Conservation (phyloP, 2,797 vertebrate genomes). For the Iguana delicatissima region DNA sequence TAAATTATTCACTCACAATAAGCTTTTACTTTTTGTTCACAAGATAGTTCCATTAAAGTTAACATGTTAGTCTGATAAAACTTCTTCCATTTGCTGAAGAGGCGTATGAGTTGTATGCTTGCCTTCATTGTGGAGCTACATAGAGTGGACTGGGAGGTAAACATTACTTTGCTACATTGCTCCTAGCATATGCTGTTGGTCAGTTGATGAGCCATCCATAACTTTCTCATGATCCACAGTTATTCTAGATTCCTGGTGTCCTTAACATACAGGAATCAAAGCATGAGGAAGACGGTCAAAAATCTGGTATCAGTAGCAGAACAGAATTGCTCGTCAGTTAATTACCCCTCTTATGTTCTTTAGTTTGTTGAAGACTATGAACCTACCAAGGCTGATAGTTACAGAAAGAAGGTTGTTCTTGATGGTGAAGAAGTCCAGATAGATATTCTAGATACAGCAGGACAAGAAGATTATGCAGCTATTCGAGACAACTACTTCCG, state of each 20-base stretch:
- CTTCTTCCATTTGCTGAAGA: background rate
- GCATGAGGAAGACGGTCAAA: background rate
- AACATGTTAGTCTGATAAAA: background rate
- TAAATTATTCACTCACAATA: too few species aligned
- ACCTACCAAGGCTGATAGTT: conserved; percentile 98
- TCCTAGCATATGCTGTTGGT: background rate
- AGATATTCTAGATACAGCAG: conserved; percentile 97
- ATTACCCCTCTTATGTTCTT: conserved; percentile 34
- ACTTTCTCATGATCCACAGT: background rate
- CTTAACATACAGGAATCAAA: background rate
- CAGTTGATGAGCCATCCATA: background rate
- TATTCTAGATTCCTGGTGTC: background rate
- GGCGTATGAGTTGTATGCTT: background rate
- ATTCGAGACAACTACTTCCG: conserved; percentile 98
- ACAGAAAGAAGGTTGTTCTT: conserved; percentile 97
- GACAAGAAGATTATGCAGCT: conserved; percentile 97
- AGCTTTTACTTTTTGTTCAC: too few species aligned
- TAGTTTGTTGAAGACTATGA: conserved; percentile 99
- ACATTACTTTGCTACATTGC: background rate
- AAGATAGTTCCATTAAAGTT: too few species aligned
- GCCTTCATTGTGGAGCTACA: background rate
- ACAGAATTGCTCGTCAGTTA: background rate
- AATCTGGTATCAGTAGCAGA: background rate
- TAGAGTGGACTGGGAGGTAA: background rate
- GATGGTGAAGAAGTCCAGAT: conserved; percentile 99